These are phyloP conservation scores for Andrena marginata DNA, from an alignment of 2,888 invertebrate species.

Conservation along the genomic window DNA sequence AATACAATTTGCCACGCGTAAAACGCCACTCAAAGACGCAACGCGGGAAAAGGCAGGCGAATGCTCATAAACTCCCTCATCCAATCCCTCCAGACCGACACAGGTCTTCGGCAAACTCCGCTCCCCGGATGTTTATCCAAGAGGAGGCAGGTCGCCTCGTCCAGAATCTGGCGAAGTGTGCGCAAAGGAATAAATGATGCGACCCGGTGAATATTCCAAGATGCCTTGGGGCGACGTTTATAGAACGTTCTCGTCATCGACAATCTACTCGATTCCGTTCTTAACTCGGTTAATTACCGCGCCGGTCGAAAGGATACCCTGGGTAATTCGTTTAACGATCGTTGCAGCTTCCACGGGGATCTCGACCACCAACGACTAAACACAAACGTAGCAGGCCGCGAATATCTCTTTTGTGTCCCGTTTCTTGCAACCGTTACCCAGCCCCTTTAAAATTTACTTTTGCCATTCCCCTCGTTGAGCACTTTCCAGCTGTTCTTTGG, in stretches of 20 bases:
- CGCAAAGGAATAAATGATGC: slow-evolving; percentile 42
- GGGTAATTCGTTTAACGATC: slow-evolving; percentile 31
- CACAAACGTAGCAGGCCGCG: not conserved
- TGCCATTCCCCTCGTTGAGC: not conserved
- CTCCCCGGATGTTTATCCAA: not conserved
- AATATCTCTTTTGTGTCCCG: not conserved
- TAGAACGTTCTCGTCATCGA: slow-evolving; percentile 42
- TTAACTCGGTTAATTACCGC: slow-evolving; percentile 43
- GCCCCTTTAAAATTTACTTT: not conserved
- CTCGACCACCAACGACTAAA: not conserved
- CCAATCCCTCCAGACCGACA: not conserved
- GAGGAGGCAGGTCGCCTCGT: not conserved
- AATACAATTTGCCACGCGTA: too few relatives aligned
- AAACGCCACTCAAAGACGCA: too few relatives aligned
- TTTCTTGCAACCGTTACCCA: not conserved
- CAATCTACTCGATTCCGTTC: slow-evolving; percentile 24
- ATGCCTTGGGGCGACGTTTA: not conserved
- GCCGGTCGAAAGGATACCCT: not conserved
- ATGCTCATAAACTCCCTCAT: too few relatives aligned
- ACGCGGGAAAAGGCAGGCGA: too few relatives aligned
- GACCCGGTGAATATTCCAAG: slow-evolving; percentile 19
- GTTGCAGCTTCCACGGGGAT: not conserved
- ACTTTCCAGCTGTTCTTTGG: not conserved
- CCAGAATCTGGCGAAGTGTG: not conserved
- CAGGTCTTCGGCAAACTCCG: not conserved